These are phyloP conservation scores for Hetaerina americana DNA, from an alignment of 1,140 invertebrate species.

Conservation along the genomic window DNA sequence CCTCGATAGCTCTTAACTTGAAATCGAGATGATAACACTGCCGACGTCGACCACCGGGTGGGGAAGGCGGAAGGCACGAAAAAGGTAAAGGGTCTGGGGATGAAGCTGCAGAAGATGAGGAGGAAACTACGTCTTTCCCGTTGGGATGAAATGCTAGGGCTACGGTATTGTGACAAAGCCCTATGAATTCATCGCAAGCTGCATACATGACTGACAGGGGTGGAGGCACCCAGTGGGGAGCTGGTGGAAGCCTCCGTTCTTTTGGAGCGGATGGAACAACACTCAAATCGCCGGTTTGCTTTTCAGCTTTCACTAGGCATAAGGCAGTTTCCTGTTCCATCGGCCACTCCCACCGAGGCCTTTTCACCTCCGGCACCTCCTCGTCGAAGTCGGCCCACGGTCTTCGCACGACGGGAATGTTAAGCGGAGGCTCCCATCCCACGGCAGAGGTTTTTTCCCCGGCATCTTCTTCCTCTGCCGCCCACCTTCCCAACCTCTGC, in stretches of 20 bases:
- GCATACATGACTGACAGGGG: background rate
- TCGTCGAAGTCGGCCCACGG: background rate
- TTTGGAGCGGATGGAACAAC: background rate
- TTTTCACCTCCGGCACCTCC: conserved; percentile 4
- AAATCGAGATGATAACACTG: conserved; percentile 33
- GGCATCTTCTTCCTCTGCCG: background rate
- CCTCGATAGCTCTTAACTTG: conserved; percentile 36
- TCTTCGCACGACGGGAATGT: background rate
- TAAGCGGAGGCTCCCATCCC: background rate
- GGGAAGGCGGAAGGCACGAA: background rate
- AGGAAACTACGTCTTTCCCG: background rate
- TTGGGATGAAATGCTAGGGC: background rate
- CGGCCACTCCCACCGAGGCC: background rate
- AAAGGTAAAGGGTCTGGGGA: background rate
- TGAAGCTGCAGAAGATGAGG: background rate
- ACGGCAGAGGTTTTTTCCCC: background rate
- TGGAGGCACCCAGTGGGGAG: background rate
- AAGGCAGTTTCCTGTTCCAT: conserved; percentile 20
- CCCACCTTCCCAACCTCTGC: background rate
- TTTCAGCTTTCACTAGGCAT: conserved; percentile 18
- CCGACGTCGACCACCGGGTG: conserved; percentile 11
- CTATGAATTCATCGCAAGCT: background rate
- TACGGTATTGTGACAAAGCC: background rate
- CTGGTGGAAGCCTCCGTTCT: background rate
- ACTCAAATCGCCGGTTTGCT: background rate